Percentiles rank a stretch among this genome's conserved stretches.
phyloP scores from a whole-genome alignment of 2,888 invertebrate genomes.

The Sepioteuthis lessoniana region DNA sequence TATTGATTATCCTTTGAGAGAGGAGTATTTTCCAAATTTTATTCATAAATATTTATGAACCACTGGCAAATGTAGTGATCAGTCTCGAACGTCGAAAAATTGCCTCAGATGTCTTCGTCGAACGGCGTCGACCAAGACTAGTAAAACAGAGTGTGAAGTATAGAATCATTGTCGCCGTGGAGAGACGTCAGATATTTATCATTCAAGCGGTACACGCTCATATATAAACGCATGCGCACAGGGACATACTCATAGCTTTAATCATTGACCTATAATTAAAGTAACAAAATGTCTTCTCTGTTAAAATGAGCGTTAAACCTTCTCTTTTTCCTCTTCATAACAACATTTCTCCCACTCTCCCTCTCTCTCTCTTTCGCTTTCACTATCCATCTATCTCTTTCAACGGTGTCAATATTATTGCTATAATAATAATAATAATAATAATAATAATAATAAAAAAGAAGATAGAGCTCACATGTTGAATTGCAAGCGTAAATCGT shows the following conservation, averaged over 20 bases:
- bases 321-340: not conserved
- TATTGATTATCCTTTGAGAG: conserved; percentile 33
- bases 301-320: not conserved
- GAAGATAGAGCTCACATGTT: not conserved
- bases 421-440: no score
- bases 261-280: not conserved
- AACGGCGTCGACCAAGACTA: not conserved
- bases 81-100: conserved; percentile 23
- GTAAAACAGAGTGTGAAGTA: not conserved
- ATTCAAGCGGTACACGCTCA: not conserved
- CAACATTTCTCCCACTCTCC: not conserved
- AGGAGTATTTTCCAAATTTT: conserved; percentile 12
- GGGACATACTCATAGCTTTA: not conserved
- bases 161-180: not conserved
- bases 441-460: no score
- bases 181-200: conserved; percentile 33
- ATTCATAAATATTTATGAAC: conserved; percentile 23
- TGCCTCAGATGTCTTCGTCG: not conserved
- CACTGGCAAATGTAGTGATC: conserved; percentile 11
- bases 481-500: no score
- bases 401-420: not conserved
- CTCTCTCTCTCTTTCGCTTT: no score
- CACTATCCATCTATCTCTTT: not conserved
- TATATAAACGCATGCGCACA: not conserved
- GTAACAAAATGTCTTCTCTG: not conserved